These are phyloP conservation scores for Dipodomys stephensi DNA, from an alignment of 2,113 vertebrate genomes.

Conservation along the genomic window DNA sequence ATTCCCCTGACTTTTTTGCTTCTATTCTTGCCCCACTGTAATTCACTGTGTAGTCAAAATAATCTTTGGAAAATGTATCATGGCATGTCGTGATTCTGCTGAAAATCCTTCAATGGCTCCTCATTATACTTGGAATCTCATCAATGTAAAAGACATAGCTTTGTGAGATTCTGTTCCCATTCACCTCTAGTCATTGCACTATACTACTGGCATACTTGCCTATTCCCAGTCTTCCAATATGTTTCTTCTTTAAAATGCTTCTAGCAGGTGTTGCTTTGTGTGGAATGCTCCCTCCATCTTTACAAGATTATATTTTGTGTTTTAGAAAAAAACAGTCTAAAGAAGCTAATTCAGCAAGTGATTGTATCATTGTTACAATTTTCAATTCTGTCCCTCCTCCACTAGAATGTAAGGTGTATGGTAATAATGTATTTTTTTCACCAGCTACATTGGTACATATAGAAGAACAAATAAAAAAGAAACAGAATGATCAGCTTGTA, in stretches of 20 bases:
- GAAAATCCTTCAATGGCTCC: slow-evolving; percentile 8
- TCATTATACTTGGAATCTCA: background rate
- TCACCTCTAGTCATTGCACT: background rate
- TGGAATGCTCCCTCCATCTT: background rate
- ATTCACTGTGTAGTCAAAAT: slow-evolving; percentile 29
- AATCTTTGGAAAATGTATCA: slow-evolving; percentile 30
- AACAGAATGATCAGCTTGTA: slow-evolving; percentile 27
- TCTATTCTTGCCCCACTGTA: background rate
- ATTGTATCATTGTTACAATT: slow-evolving; percentile 18
- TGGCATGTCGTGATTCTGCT: slow-evolving; percentile 13
- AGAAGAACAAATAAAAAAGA: background rate
- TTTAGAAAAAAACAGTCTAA: background rate
- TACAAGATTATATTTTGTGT: slow-evolving; percentile 9
- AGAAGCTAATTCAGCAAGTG: background rate
- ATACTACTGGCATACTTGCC: background rate
- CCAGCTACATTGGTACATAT: background rate
- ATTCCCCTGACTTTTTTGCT: slow-evolving; percentile 20
- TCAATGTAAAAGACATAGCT: background rate
- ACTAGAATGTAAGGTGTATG: background rate
- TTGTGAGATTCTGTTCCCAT: background rate
- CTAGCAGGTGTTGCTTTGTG: background rate
- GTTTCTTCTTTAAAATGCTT: background rate
- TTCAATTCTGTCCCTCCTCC: background rate
- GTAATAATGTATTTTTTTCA: background rate
- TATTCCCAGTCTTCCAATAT: slow-evolving; percentile 1